These are phyloP conservation scores for Centropus unirufus DNA, from an alignment of 2,113 vertebrate genomes.

Conservation along the genomic window DNA sequence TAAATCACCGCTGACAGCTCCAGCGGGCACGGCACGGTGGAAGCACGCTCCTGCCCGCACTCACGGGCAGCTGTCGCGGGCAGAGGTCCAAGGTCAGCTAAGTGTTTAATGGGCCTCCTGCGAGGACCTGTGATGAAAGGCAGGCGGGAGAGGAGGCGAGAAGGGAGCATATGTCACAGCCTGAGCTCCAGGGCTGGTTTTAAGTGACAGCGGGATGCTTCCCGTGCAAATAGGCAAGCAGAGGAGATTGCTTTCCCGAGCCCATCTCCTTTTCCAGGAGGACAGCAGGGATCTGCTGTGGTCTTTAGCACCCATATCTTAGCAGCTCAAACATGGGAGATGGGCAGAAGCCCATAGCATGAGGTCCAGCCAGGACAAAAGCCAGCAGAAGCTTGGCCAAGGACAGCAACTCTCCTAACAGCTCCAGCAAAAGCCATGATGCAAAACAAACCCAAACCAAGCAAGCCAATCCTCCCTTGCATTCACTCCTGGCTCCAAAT, in stretches of 20 bases:
- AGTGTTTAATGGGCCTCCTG: slow-evolving; percentile 63
- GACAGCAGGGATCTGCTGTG: not conserved
- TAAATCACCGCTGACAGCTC: not conserved
- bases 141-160: not conserved
- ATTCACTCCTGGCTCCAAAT: not conserved
- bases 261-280: not conserved
- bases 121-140: slow-evolving; percentile 12
- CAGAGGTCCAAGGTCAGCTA: slow-evolving; percentile 60
- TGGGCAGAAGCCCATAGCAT: fast-evolving
- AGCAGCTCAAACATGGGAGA: fast-evolving
- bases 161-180: slow-evolving; percentile 44
- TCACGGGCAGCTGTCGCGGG: slow-evolving; percentile 35
- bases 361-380: not conserved
- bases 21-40: not conserved
- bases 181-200: not conserved
- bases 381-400: not conserved
- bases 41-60: not conserved
- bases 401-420: not conserved
- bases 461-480: not conserved
- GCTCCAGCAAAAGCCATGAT: fast-evolving
- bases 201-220: not conserved
- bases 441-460: not conserved
- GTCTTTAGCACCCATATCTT: not conserved
- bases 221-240: not conserved
- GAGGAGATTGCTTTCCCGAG: not conserved